A percentile compares a stretch with the other conserved stretches of the same genome.
These are phyloP conservation scores for Lynx canadensis DNA, from an alignment of 2,113 vertebrate genomes.

Conservation along the genomic window DNA sequence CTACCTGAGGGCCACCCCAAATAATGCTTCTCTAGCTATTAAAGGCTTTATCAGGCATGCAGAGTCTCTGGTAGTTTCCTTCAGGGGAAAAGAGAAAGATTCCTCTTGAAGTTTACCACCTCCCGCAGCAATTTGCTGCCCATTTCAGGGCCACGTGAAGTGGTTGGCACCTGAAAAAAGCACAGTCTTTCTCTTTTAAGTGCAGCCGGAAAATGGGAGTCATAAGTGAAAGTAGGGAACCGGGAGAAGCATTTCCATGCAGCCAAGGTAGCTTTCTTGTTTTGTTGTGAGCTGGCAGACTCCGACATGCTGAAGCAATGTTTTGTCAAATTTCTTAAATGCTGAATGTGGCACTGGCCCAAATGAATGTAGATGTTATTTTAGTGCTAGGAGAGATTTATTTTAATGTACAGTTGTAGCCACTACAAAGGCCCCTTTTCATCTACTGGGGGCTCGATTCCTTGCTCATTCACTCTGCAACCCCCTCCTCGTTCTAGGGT, in stretches of 20 bases:
- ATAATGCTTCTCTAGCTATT: conserved; percentile 68
- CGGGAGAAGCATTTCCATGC: not conserved
- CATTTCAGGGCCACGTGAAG: conserved; percentile 65
- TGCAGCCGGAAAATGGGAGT: conserved; percentile 67
- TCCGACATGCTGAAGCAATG: conserved; percentile 69
- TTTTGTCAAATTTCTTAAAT: conserved; percentile 77
- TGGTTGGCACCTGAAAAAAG: conserved; percentile 78
- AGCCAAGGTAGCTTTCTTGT: conserved; percentile 55
- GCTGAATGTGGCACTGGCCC: conserved; percentile 67
- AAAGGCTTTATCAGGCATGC: conserved; percentile 73
- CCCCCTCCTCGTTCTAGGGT: not conserved
- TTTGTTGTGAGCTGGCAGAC: conserved; percentile 69
- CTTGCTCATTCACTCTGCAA: not conserved
- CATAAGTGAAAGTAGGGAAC: conserved; percentile 55
- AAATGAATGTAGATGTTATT: conserved; percentile 78
- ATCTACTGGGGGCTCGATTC: conserved; percentile 29
- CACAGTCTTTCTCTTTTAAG: conserved; percentile 71
- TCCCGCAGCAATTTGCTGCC: conserved; percentile 66
- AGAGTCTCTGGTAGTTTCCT: conserved; percentile 66
- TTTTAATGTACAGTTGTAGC: conserved; percentile 75
- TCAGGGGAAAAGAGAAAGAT: conserved; percentile 69
- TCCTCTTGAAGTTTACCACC: conserved; percentile 77
- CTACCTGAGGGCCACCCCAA: conserved; percentile 74
- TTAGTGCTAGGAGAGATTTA: conserved; percentile 75
- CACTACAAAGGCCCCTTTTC: conserved; percentile 74